phyloP scores from a whole-genome alignment of 2,888 invertebrate species.

The Diachrysia chrysitis region DNA sequence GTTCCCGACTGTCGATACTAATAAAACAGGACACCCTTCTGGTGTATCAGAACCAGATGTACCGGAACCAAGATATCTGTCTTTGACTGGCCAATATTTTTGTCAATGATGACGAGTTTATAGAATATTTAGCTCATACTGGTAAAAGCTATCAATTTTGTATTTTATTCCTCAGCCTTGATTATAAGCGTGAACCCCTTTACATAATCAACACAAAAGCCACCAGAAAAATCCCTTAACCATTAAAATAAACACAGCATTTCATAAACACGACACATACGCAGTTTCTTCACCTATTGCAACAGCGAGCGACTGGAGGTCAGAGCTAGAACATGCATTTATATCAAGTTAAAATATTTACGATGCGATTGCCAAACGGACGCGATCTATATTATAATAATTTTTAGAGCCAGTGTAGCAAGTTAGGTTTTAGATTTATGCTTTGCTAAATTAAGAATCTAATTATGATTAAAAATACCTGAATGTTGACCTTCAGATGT shows the following conservation, averaged over 20 bases:
- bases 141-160: too few relatives aligned
- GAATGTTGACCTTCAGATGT: too few relatives aligned
- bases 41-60: too few relatives aligned
- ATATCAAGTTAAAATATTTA: constrained; percentile 28
- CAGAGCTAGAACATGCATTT: constrained; percentile 10
- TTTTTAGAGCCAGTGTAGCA: not conserved
- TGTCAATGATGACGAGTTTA: too few relatives aligned
- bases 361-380: constrained; percentile 27
- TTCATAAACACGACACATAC: constrained; percentile 30
- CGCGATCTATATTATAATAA: constrained; percentile 8
- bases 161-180: too few relatives aligned
- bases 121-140: too few relatives aligned
- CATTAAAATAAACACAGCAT: constrained; percentile 23
- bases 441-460: not conserved
- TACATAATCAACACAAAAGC: not conserved
- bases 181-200: not conserved
- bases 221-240: not conserved
- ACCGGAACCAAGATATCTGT: too few relatives aligned
- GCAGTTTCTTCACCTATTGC: constrained; percentile 55
- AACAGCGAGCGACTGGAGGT: constrained; percentile 46
- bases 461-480: too few relatives aligned
- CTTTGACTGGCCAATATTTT: too few relatives aligned
- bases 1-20: too few relatives aligned
- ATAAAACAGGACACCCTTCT: too few relatives aligned
- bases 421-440: not conserved